Evolutionary conservation across 2,888 invertebrate species (phyloP).

Genomic region (Malthinus flaveolus): DNA sequence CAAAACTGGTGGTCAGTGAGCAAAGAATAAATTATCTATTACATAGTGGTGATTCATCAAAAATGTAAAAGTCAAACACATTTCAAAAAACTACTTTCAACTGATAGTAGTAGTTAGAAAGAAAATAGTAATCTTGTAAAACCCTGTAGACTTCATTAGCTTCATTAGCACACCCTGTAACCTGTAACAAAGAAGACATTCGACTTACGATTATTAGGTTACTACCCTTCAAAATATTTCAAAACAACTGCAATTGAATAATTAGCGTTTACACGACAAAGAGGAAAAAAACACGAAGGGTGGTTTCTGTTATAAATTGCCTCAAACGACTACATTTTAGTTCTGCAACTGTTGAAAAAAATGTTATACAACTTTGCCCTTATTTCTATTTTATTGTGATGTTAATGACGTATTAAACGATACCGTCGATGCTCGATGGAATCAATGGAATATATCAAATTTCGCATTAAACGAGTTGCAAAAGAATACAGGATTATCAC

Average conservation of each 20-base stretch:
- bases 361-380: slow-evolving; percentile 1
- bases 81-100: too few species aligned
- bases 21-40: too few species aligned
- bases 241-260: not conserved
- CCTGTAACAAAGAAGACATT: too few species aligned
- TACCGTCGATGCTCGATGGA: slow-evolving; percentile 42
- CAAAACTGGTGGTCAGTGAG: too few species aligned
- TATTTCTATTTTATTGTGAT: slow-evolving; percentile 18
- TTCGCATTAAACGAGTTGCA: slow-evolving; percentile 37
- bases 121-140: too few species aligned
- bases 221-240: not conserved
- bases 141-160: too few species aligned
- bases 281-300: not conserved
- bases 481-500: slow-evolving; percentile 44
- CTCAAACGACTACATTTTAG: not conserved
- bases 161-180: too few species aligned
- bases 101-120: too few species aligned
- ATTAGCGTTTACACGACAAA: not conserved
- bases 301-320: not conserved
- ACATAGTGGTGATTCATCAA: too few species aligned
- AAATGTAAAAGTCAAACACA: too few species aligned
- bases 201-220: too few species aligned
- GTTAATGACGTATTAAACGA: slow-evolving; percentile 36
- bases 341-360: not conserved
- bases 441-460: slow-evolving; percentile 44